Evolutionary conservation across 2,888 invertebrate species (phyloP).

Genomic region (Caenorhabditis sp.): DNA sequence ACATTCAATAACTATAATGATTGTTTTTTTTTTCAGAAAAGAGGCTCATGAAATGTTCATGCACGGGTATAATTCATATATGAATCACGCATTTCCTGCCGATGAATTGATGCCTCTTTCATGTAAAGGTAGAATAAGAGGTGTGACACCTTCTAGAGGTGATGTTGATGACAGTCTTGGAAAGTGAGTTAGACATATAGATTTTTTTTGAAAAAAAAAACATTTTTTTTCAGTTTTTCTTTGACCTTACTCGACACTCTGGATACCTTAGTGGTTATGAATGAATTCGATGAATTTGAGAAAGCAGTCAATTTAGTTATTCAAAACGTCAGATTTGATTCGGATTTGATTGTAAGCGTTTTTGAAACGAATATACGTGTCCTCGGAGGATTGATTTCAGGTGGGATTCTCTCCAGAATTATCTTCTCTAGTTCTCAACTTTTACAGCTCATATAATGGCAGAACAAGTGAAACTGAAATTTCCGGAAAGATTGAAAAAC

Average conservation of each 20-base stretch:
- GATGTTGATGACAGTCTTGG: constrained; percentile 95
- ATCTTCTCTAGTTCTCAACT: no score
- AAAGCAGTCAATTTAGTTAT: constrained; percentile 86
- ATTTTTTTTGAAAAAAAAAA: not conserved
- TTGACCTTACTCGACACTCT: constrained; percentile 91
- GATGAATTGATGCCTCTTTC: constrained; percentile 97
- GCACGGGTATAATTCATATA: constrained; percentile 92
- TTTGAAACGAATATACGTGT: constrained; percentile 98
- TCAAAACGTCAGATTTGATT: constrained; percentile 87
- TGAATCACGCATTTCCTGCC: constrained; percentile 93
- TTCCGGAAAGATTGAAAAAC: constrained; percentile 73
- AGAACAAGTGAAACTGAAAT: constrained; percentile 81
- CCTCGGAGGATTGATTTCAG: constrained; percentile 80
- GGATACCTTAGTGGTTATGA: constrained; percentile 88
- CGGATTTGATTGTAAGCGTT: constrained; percentile 91
- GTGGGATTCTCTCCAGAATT: no score
- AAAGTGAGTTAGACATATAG: constrained; percentile 81
- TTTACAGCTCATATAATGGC: constrained; percentile 84
- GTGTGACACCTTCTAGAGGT: constrained; percentile 87
- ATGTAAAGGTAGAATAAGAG: constrained; percentile 89
- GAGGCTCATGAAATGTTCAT: constrained; percentile 92
- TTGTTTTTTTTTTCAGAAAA: constrained; percentile 40
- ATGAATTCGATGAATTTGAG: constrained; percentile 93
- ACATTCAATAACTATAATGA: not conserved
- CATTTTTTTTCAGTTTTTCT: constrained; percentile 81